Percentiles rank a stretch among this genome's conserved stretches.
Evolutionary conservation across 2,797 vertebrate species (phyloP).

Genomic region (Buceros bicornis): DNA sequence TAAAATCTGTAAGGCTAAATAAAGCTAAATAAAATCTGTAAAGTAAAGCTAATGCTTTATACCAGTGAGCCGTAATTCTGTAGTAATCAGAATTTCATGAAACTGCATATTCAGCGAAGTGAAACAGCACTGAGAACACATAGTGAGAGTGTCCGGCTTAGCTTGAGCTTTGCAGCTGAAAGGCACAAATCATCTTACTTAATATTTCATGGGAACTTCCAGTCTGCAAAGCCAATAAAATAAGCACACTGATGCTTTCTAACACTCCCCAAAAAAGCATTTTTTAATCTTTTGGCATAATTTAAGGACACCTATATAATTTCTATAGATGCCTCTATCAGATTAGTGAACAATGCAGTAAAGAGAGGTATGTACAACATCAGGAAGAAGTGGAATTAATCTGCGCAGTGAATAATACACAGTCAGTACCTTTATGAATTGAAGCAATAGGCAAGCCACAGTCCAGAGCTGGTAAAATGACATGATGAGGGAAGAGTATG

Average conservation of each 20-base stretch:
- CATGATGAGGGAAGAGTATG: background rate
- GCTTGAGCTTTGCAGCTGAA: constrained; percentile 35
- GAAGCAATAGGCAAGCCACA: background rate
- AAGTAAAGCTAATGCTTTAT: background rate
- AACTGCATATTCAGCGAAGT: constrained; percentile 54
- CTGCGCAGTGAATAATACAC: background rate
- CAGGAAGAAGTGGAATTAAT: background rate
- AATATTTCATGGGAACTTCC: constrained; percentile 42
- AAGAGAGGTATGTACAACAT: background rate
- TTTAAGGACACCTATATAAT: background rate
- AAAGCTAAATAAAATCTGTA: too few species aligned
- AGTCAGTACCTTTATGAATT: background rate
- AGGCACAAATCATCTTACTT: constrained; percentile 26
- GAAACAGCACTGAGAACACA: background rate
- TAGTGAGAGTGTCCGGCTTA: constrained; percentile 20
- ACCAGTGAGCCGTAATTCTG: background rate
- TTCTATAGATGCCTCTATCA: background rate
- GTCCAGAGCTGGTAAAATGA: background rate
- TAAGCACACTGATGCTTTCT: background rate
- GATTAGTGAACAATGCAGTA: background rate
- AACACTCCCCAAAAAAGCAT: background rate
- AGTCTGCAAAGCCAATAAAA: background rate
- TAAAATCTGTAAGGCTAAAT: background rate
- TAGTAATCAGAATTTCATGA: background rate
- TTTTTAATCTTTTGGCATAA: background rate